A percentile compares a stretch with the other conserved stretches of the same genome.
Conservation (phyloP, 92 coral and sea anemone species). For the Porites lobata region DNA sequence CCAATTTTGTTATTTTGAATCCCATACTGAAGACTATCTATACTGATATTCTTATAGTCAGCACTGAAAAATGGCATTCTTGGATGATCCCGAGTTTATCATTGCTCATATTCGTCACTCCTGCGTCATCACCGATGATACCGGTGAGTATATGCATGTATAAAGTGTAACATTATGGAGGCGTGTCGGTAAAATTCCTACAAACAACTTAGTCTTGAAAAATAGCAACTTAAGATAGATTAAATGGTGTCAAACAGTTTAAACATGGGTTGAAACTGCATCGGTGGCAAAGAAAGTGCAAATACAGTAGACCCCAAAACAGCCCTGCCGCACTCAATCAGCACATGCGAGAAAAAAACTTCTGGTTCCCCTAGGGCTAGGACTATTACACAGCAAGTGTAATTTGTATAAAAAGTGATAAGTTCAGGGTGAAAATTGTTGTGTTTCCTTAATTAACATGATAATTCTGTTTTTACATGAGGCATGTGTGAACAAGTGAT, state of each 20-base stretch:
- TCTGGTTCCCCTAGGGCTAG: too few species aligned
- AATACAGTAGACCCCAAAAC: too few species aligned
- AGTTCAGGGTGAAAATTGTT: neutral
- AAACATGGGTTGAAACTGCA: too few species aligned
- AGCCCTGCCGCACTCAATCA: too few species aligned
- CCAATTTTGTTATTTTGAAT: neutral
- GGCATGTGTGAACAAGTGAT: constrained; percentile 99
- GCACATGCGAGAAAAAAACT: too few species aligned
- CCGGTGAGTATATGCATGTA: constrained; percentile 62
- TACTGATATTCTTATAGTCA: neutral
- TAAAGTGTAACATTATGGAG: too few species aligned
- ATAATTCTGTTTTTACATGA: neutral
- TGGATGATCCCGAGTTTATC: constrained; percentile 90
- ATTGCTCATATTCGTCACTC: constrained; percentile 95
- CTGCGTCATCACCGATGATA: constrained; percentile 97
- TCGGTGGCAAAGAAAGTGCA: too few species aligned
- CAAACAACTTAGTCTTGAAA: too few species aligned
- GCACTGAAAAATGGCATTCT: constrained; percentile 82
- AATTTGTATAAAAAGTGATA: neutral
- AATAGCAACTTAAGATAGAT: too few species aligned
- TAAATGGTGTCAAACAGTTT: too few species aligned
- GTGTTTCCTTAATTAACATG: neutral
- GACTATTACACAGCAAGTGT: too few species aligned
- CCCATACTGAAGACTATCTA: neutral
- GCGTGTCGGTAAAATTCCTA: too few species aligned